Evolutionary conservation across 2,888 invertebrate species (phyloP).

Genomic region (Limnephilus rhombicus): DNA sequence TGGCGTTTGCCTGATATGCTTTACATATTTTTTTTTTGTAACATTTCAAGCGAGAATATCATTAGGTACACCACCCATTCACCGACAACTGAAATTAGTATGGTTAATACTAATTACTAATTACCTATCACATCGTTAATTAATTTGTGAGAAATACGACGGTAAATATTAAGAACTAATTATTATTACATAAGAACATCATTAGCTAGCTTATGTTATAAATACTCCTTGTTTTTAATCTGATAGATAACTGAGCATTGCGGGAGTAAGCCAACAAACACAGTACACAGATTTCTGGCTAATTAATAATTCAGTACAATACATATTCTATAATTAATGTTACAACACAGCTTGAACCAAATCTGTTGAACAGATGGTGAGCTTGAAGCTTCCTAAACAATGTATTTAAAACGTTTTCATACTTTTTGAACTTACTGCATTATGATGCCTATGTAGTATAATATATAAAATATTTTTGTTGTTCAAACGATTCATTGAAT

Average conservation of each 20-base stretch:
- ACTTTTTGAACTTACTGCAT: not conserved
- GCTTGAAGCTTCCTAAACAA: not conserved
- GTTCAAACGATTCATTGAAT: no score
- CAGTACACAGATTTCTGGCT: not conserved
- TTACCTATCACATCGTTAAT: not conserved
- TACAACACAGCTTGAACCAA: not conserved
- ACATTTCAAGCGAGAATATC: no score
- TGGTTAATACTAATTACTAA: no score
- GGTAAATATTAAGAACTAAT: not conserved
- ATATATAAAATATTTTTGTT: not conserved
- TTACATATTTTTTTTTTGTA: no score
- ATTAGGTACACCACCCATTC: no score
- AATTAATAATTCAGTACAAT: slow-evolving; percentile 5
- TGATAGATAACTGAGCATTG: not conserved
- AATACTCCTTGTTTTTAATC: not conserved
- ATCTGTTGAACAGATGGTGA: slow-evolving; percentile 8
- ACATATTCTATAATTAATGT: not conserved
- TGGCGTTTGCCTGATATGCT: no score
- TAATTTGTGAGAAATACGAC: not conserved
- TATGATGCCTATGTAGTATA: not conserved
- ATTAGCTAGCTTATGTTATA: not conserved
- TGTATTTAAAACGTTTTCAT: not conserved
- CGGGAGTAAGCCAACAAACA: not conserved
- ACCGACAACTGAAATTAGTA: no score
- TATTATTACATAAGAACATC: no score